phyloP scores from a whole-genome alignment of 30 jellyfish, hydroid and myxozoan species.

The Sanderia malayensis region DNA sequence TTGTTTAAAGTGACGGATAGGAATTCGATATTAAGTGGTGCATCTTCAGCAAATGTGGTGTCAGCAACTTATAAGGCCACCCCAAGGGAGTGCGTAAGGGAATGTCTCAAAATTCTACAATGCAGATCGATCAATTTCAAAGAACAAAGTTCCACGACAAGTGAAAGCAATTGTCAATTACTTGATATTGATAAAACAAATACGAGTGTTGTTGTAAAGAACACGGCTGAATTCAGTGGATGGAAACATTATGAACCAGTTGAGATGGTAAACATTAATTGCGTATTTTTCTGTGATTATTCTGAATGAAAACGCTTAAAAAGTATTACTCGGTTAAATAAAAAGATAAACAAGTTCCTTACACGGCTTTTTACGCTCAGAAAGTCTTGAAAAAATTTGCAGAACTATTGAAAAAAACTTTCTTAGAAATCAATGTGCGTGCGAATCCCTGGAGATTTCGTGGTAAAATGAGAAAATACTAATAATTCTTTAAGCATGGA shows the following conservation, averaged over 20 bases:
- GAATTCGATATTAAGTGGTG: neutral
- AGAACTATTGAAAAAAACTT: too few species aligned
- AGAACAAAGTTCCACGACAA: neutral
- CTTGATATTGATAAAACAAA: neutral
- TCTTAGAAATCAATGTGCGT: too few species aligned
- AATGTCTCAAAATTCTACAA: neutral
- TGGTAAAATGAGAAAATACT: too few species aligned
- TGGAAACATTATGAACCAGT: neutral
- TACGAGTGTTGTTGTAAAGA: neutral
- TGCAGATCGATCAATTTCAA: neutral
- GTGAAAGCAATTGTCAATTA: neutral
- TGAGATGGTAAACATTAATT: neutral
- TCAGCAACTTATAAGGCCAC: neutral
- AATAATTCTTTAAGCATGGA: too few species aligned
- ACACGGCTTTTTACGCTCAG: too few species aligned
- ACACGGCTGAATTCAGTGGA: neutral
- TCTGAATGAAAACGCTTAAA: too few species aligned
- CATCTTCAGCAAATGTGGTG: neutral
- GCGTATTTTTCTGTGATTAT: neutral
- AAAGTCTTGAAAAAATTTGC: too few species aligned
- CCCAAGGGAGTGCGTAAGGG: neutral
- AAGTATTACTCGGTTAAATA: too few species aligned
- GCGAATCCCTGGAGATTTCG: too few species aligned
- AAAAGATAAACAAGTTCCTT: too few species aligned
- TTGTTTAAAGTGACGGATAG: neutral